phyloP scores from a whole-genome alignment of 1,140 invertebrate genomes.

The Akabosia matsudoensis region DNA sequence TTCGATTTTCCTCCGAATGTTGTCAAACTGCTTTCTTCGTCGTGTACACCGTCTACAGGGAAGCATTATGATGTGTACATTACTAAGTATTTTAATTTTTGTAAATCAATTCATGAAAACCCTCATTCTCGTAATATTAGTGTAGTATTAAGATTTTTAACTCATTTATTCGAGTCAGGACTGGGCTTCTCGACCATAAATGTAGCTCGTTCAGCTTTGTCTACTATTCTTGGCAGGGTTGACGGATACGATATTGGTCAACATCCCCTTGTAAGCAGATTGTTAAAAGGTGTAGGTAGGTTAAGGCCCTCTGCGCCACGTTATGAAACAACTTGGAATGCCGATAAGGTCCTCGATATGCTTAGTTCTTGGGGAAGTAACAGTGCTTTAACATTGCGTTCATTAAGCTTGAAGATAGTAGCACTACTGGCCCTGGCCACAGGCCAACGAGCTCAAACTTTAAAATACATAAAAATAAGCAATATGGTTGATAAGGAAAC shows the following conservation, averaged over 20 bases:
- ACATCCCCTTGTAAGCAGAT: constrained; percentile 21
- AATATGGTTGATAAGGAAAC: background rate
- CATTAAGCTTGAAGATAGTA: constrained; percentile 25
- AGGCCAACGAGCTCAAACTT: constrained; percentile 25
- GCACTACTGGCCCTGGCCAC: constrained; percentile 22
- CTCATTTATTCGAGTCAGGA: background rate
- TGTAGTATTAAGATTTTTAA: background rate
- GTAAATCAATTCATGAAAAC: background rate
- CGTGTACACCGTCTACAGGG: background rate
- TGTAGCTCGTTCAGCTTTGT: constrained; percentile 16
- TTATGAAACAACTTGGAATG: constrained; percentile 32
- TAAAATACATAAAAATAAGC: constrained; percentile 5
- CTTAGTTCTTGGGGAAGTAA: background rate
- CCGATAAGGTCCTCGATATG: background rate
- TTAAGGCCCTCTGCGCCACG: constrained; percentile 23
- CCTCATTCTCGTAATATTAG: background rate
- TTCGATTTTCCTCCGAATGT: background rate
- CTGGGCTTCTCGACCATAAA: background rate
- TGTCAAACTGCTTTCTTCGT: background rate
- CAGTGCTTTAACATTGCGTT: background rate
- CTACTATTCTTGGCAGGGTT: constrained; percentile 15
- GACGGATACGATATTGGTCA: constrained; percentile 5
- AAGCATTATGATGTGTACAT: constrained; percentile 4
- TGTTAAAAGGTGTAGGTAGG: constrained; percentile 19
- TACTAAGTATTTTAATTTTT: background rate